A percentile compares a stretch with the other conserved stretches of the same genome.
These are phyloP conservation scores for Thunnus albacares DNA, from an alignment of 2,797 vertebrate species.

Conservation along the genomic window DNA sequence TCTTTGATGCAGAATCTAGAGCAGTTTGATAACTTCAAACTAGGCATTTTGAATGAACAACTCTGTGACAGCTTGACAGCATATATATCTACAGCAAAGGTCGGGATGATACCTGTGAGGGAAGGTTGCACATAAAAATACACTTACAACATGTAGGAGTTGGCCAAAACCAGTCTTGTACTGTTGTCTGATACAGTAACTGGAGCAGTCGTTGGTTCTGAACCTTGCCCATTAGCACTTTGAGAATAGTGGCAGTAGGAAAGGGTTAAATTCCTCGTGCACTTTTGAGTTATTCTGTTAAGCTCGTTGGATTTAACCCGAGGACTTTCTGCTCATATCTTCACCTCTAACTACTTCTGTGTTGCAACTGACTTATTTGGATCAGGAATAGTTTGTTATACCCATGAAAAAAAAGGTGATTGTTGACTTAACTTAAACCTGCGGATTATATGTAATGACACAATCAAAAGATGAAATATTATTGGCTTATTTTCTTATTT, in stretches of 20 bases:
- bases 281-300: constrained; percentile 56
- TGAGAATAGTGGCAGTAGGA: constrained; percentile 29
- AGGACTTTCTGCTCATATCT: constrained; percentile 53
- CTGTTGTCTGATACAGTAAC: constrained; percentile 40
- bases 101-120: constrained; percentile 35
- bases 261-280: constrained; percentile 50
- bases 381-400: constrained; percentile 28
- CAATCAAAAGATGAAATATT: constrained; percentile 18
- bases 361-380: constrained; percentile 36
- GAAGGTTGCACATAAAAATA: constrained; percentile 49
- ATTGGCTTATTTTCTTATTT: constrained; percentile 20
- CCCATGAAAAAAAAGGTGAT: constrained; percentile 10
- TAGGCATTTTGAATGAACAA: constrained; percentile 73
- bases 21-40: constrained; percentile 65
- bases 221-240: constrained; percentile 48
- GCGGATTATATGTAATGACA: background rate
- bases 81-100: constrained; percentile 66
- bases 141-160: constrained; percentile 39
- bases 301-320: constrained; percentile 54
- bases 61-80: constrained; percentile 74
- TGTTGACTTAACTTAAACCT: background rate
- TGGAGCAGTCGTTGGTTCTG: constrained; percentile 38
- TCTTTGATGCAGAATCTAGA: constrained; percentile 66
- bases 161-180: constrained; percentile 16
- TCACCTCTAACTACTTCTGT: constrained; percentile 17